These are phyloP conservation scores for Drosophila greeni DNA, from an alignment of 2,888 invertebrate species.

Conservation along the genomic window DNA sequence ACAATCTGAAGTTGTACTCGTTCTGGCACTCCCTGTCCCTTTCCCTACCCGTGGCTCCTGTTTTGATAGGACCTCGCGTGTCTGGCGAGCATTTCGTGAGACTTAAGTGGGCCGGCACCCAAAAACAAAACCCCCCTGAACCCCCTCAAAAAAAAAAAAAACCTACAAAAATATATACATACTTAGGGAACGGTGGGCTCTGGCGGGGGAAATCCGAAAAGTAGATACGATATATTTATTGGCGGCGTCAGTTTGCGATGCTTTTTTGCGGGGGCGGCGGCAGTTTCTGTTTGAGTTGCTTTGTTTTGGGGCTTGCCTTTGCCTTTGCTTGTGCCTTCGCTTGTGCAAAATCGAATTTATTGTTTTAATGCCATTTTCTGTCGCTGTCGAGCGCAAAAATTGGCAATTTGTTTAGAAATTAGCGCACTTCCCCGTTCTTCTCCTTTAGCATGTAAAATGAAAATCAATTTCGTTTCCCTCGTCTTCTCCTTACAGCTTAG, in stretches of 20 bases:
- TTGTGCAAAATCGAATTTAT: constrained; percentile 69
- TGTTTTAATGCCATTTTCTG: constrained; percentile 70
- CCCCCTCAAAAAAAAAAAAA: constrained; percentile 1
- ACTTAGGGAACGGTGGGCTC: neutral
- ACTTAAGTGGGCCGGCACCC: constrained; percentile 66
- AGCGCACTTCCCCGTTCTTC: constrained; percentile 49
- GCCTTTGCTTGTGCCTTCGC: constrained; percentile 32
- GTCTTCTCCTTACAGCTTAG: constrained; percentile 29
- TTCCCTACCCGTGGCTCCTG: constrained; percentile 14
- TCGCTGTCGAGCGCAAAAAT: constrained; percentile 59
- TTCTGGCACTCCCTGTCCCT: constrained; percentile 1
- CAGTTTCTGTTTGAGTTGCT: constrained; percentile 37
- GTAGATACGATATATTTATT: constrained; percentile 64
- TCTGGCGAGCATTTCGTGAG: constrained; percentile 61
- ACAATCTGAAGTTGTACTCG: constrained; percentile 37
- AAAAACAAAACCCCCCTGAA: constrained; percentile 20
- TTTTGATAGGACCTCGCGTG: constrained; percentile 57
- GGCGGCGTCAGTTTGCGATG: constrained; percentile 50
- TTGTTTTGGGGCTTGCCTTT: constrained; percentile 27
- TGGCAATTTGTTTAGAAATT: constrained; percentile 73
- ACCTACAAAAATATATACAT: constrained; percentile 10
- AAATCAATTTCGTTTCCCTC: constrained; percentile 66
- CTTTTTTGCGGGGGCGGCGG: constrained; percentile 24
- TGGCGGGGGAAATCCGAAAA: constrained; percentile 36
- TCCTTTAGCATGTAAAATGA: constrained; percentile 58